Base-by-base conservation (phyloP, 2,797 vertebrate species). In the Podarcis siculus region DNA sequence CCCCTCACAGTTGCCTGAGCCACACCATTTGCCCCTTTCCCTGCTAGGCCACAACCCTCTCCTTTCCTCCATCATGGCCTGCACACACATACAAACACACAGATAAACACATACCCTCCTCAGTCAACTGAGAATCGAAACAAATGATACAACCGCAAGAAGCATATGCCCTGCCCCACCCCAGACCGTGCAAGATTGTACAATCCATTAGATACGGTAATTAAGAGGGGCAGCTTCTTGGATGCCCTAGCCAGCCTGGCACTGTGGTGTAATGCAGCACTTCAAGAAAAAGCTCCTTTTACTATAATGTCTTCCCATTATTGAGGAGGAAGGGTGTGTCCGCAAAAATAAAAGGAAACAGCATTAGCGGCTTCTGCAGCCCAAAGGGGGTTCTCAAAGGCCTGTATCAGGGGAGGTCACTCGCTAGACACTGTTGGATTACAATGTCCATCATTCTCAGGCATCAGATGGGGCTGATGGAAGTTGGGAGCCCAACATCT, bases 41-140 rank as follows among this genome's bases (percentile, higher is more conserved):
- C n/a, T 49, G 6, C n/a, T 0, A 0, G 25, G 71, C 35, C 61
- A 83, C 72, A 67, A 75, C 23, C 67, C n/a, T 55, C 69, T 83
- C 15, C 32, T 32, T 88, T 79, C 39, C 72, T 66, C 55, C 0
- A 66, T 39, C 55, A 0, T 0, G 79, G 75, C 39, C 79, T 19
- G 17, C 61, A n/a, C 19, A 8, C 1, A 13, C 37, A 67, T 2
- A 49, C 5, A 27, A 25, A 61, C 9, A 30, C 10, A 13, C n/a
- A 45, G 3, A 15, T 55, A 30, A 76, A 45, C 25, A 30, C 9
- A n/a, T 82, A 4, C 1, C 25, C 37, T 71, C 45, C 27, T 42
- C 73, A 6, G 61, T 42, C 73, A 6, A 61, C 27, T 27, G 15
- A 45, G 9, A 13, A 30, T 4, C 79, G n/a, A 69, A 80, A 80